Evolutionary conservation across 2,888 invertebrate species (phyloP).

Genomic region (Diabrotica balteata): DNA sequence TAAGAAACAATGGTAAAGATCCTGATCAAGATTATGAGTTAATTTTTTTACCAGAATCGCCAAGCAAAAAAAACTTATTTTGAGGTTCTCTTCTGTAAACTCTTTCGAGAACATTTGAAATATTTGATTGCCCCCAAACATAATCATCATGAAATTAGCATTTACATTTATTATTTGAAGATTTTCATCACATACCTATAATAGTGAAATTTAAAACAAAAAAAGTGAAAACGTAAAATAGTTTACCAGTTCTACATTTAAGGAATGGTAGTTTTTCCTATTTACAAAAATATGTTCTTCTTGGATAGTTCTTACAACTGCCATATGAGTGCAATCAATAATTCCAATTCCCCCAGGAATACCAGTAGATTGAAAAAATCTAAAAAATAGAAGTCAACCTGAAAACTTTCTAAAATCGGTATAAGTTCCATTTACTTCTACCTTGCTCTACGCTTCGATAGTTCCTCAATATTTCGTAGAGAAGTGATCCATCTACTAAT

Average conservation of each 20-base stretch:
- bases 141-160: conserved; percentile 7
- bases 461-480: background rate
- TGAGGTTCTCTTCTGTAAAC: background rate
- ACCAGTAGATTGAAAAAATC: conserved; percentile 4
- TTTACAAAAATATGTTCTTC: conserved; percentile 19
- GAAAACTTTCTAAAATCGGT: background rate
- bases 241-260: conserved; percentile 13
- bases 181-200: conserved; percentile 9
- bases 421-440: background rate
- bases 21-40: background rate
- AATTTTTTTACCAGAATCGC: conserved; percentile 7
- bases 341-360: conserved; percentile 18
- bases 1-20: no score
- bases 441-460: background rate
- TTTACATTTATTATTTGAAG: conserved; percentile 16
- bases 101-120: no score
- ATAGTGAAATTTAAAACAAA: background rate
- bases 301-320: conserved; percentile 1
- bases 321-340: conserved; percentile 22
- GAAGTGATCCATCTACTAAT: background rate
- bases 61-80: conserved; percentile 1
- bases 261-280: conserved; percentile 11
- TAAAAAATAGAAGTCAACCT: background rate
- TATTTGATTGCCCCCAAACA: background rate
- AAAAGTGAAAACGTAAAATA: background rate